A percentile compares a stretch with the other conserved stretches of the same genome.
These are phyloP conservation scores for Macroteleia sp. DNA, from an alignment of 2,888 invertebrate species.

Conservation along the genomic window DNA sequence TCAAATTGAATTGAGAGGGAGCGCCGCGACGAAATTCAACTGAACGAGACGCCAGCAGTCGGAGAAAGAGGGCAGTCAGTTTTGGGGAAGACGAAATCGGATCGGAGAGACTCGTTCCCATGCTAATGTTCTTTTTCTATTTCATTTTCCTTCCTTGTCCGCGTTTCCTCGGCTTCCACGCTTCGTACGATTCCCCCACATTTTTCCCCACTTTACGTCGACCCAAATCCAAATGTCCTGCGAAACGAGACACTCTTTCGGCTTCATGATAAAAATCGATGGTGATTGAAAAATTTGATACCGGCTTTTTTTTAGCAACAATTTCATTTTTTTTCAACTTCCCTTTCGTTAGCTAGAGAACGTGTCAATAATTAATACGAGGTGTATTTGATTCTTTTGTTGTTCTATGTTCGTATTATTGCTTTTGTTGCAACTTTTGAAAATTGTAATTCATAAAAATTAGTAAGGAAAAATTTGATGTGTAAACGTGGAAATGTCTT, in stretches of 20 bases:
- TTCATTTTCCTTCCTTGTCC: conserved; percentile 43
- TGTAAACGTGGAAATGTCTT: too few species aligned
- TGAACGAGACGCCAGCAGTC: conserved; percentile 25
- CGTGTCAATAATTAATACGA: too few species aligned
- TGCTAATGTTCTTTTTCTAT: conserved; percentile 68
- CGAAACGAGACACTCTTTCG: conserved; percentile 43
- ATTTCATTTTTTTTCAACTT: too few species aligned
- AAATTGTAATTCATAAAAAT: too few species aligned
- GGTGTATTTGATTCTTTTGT: too few species aligned
- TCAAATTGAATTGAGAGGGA: conserved; percentile 73
- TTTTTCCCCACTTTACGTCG: conserved; percentile 27
- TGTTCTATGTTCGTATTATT: too few species aligned
- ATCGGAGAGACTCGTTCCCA: conserved; percentile 70
- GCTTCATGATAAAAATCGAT: conserved; percentile 46
- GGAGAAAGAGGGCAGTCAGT: conserved; percentile 40
- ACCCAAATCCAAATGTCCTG: conserved; percentile 61
- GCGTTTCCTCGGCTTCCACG: conserved; percentile 45
- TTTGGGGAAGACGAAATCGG: conserved; percentile 61
- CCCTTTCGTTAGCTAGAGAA: too few species aligned
- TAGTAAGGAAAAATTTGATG: too few species aligned
- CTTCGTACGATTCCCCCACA: conserved; percentile 31
- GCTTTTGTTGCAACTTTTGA: too few species aligned
- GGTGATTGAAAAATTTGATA: too few species aligned
- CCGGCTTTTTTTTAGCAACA: too few species aligned
- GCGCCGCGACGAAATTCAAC: conserved; percentile 35